Evolutionary conservation across 2,113 vertebrate species (phyloP), one percentile per base, ranked within the genome.

Genomic region (Agapornis roseicollis): DNA sequence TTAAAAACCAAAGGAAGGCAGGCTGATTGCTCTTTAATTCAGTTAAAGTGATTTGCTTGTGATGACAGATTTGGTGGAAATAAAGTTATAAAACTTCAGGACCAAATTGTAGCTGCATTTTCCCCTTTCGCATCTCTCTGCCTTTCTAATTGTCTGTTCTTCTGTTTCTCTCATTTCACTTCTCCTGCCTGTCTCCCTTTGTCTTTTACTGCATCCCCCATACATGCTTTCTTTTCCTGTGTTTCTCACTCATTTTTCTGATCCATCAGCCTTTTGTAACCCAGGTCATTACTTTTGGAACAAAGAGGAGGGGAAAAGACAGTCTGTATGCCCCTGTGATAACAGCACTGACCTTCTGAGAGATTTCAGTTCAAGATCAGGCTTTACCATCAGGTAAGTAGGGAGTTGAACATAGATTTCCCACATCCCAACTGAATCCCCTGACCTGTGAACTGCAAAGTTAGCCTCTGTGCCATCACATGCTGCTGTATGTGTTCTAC

Each of bases 381-480:
- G 94, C 96, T 95, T 95, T 97, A 88, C 65, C 61, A 83, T 94
- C 92, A 96, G 96, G 95, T 96, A 96, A 97, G 95, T 94, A 93
- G 96, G 65, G 95, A 97, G 91, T 76, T 96, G 94, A 94, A 90
- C 94, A 2, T 86, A 78, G 63, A 90, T 95, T 97, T 95, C 93
- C 94, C 95, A 93, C 94, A 95, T 97, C 83, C 84, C 91, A 96
- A 3, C 55, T 81, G 73, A 95, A 74, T 68, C 88, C 42, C 83
- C 90, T 93, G 74, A 56, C 53, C 66, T 85, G 35, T 82, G 81
- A 69, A 55, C 58, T 65, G 63, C 88, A 63, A 65, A 27, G 18
- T 65, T 69, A 80, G 28, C 69, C 52, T 84, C 65, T 47, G 55
- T 18, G 4, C 42, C 9, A 9, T 55, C 47, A 11, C 2, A 4